Evolutionary conservation across 2,113 vertebrate species (phyloP).

Genomic region (Vulpes lagopus): DNA sequence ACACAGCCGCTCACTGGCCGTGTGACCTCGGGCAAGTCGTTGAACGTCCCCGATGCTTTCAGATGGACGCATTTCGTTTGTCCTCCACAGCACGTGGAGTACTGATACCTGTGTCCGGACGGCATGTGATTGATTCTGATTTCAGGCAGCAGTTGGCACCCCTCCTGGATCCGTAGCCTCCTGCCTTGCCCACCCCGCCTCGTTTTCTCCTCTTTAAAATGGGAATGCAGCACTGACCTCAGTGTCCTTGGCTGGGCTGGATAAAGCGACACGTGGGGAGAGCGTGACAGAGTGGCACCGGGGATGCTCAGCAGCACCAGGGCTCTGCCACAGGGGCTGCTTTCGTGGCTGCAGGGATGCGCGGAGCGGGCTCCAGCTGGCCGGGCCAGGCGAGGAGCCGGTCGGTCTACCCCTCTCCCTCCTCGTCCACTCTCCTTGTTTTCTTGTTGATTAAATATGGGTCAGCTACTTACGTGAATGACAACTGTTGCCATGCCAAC

Average conservation of each 20-base stretch:
- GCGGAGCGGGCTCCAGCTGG: accelerated
- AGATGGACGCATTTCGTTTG: too few species aligned
- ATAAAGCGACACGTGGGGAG: too few species aligned
- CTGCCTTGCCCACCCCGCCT: too few species aligned
- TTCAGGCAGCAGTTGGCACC: too few species aligned
- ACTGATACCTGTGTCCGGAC: too few species aligned
- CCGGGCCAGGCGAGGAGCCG: not conserved
- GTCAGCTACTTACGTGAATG: constrained; percentile 61
- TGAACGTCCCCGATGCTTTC: not conserved
- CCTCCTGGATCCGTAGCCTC: too few species aligned
- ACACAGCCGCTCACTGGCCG: not conserved
- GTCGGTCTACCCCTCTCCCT: not conserved
- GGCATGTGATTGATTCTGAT: too few species aligned
- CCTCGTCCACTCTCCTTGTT: not conserved
- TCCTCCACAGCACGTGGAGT: too few species aligned
- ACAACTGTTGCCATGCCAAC: constrained; percentile 72
- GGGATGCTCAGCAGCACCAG: accelerated
- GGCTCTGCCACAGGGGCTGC: not conserved
- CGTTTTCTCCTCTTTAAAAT: not conserved
- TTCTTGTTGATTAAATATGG: constrained; percentile 69
- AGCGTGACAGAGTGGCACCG: not conserved
- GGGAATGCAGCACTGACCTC: too few species aligned
- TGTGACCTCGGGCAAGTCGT: not conserved
- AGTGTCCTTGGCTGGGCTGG: not conserved
- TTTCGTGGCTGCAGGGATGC: not conserved